Base-by-base conservation (phyloP, 2,888 invertebrate genomes). In the Catocala nupta region DNA sequence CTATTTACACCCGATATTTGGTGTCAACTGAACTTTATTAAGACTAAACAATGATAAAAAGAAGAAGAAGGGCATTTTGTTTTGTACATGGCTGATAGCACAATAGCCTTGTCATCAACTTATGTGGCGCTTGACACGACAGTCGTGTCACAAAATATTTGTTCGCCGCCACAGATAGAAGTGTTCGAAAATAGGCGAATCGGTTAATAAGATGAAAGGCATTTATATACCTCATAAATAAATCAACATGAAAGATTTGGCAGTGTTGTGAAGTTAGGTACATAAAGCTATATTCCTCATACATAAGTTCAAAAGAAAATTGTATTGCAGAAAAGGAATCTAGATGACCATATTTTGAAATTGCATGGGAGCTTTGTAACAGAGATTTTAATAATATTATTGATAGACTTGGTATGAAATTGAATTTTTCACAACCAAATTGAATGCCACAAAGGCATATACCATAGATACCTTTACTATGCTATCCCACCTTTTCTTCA, bases 251-350 rank as follows among this genome's bases (percentile, higher is more conserved):
- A 10, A 5, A 63, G 3, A 6, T 63, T 1, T 59, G 58, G 63
- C 59, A 63, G 9, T 63, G 59, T 59, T 63, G 63, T 43, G 59
- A 63, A 33, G 9, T 42, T 13, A 59, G 59, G 12, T n/a, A 55
- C 5, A n/a, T 63, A 16, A 59, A 47, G 55, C 33, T 63, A 0
- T 63, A 51, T 54, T 51, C 59, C 10, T 63, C 63, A 5, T 64
- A 64, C n/a, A 59, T 59, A 5, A 55, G 52, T 0, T 59, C 59
- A 0, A 55, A 59, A 43, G 64, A 64, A 5, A 59, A 59, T 10
- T 9, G 34, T 0, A 43, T 55, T 0, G 55, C 59, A 4, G 55
- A 64, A 13, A 0, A 6, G 7, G 52, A 55, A 52, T 64, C 64
- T 11, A 64, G 64, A 10, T 43, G 53, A n/a, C 5, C 62, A 6